Conservation (phyloP, 2,888 invertebrate genomes). For the Ornithoptera priamus region DNA sequence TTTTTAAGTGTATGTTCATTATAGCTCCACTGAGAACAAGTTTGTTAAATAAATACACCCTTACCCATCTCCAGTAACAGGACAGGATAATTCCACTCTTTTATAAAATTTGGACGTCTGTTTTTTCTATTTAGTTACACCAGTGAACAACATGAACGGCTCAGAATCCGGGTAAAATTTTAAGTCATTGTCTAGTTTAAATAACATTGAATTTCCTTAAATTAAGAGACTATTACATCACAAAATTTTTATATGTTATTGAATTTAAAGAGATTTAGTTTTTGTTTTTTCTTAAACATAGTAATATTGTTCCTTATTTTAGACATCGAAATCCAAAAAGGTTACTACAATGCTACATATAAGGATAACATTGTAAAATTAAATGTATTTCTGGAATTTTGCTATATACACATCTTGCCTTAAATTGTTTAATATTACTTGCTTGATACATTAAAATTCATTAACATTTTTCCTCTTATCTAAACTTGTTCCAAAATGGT, state of each 20-base stretch:
- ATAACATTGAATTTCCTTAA: neutral
- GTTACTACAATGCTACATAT: too few species aligned
- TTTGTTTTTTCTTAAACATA: neutral
- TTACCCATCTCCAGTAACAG: slow-evolving; percentile 49
- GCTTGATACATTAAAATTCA: too few species aligned
- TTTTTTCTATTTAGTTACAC: slow-evolving; percentile 39
- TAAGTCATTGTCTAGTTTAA: slow-evolving; percentile 26
- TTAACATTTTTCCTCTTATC: too few species aligned
- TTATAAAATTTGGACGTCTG: slow-evolving; percentile 49
- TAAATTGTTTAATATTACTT: too few species aligned
- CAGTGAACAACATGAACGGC: slow-evolving; percentile 83
- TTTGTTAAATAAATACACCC: slow-evolving; percentile 47
- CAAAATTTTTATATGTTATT: neutral
- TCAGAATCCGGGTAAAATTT: slow-evolving; percentile 87
- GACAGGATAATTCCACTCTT: slow-evolving; percentile 45
- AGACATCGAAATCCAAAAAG: neutral
- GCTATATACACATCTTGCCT: too few species aligned
- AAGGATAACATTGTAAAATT: too few species aligned
- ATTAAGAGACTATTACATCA: neutral
- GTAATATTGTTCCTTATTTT: neutral
- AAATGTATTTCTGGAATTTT: too few species aligned
- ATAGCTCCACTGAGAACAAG: slow-evolving; percentile 38
- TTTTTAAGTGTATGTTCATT: slow-evolving; percentile 56
- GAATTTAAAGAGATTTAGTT: neutral
- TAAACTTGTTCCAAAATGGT: too few species aligned